Evolutionary conservation across 1,140 invertebrate genomes (phyloP), one percentile per base, ranked within the genome.

Genomic region (Orchestia grillus): DNA sequence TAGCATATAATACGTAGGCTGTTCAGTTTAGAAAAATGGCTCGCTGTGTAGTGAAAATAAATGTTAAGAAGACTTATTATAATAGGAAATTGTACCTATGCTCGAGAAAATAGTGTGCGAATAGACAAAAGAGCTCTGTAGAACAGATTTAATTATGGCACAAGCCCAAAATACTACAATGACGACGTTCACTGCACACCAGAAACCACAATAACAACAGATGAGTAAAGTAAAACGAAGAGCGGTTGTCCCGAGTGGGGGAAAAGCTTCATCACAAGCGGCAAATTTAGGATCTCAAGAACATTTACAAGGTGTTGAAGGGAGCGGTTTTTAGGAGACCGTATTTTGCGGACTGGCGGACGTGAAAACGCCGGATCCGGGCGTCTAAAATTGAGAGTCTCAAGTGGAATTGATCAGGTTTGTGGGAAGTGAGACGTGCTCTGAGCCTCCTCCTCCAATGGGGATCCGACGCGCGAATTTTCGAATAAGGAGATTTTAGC

Each of bases 351-450:
- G 62, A 36, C 28, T 15, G 62, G 15, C 62, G 11, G 62, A 77
- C 62, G 62, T 77, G 62, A 77, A 77, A 77, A 36, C 62, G 62
- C 1, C 43, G 88, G 88, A 90, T 42, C n/a, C 88, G n/a, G 36
- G 16, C 43, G 88, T 44, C 41, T 45, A 44, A 45, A 94, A 94
- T 94, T 94, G 92, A 44, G 92, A 6, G 44, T 16, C 92, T 94
- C 92, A 45, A 47, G 43, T 47, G 92, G 92, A 94, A 94, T 19
- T 44, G 92, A 94, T 94, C 44, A 19, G 43, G 43, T 94, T 94
- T 42, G 44, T 47, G 92, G 40, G 43, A 94, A 94, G 92, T 94
- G 92, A 94, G 92, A 45, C 92, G 92, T 94, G 92, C 11, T 8
- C 62, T 77, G 28, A 77, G 62, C 62, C 62, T 36, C 1, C 28